These are phyloP conservation scores for Rhizomys pruinosus DNA, from an alignment of 2,113 vertebrate species.

Conservation along the genomic window DNA sequence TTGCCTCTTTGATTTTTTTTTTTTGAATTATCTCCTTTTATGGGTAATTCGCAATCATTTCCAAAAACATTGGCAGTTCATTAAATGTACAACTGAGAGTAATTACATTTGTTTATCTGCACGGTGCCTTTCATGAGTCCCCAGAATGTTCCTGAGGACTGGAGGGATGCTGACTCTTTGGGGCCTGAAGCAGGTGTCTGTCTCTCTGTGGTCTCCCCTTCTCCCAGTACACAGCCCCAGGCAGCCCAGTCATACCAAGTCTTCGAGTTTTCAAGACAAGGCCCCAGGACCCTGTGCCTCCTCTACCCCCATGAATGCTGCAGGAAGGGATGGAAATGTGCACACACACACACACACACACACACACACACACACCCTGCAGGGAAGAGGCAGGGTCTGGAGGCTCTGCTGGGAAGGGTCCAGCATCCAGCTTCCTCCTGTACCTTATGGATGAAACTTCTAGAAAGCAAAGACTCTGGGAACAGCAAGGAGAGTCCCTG, in stretches of 20 bases:
- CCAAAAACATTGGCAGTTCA: constrained; percentile 63
- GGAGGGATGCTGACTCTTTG: not conserved
- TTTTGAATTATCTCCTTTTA: constrained; percentile 64
- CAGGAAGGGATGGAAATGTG: not conserved
- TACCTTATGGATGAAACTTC: not conserved
- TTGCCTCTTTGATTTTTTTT: constrained; percentile 42
- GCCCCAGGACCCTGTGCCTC: not conserved
- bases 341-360: not conserved
- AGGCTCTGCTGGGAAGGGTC: not conserved
- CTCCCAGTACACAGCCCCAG: not conserved
- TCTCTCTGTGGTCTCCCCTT: not conserved
- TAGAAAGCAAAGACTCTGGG: not conserved
- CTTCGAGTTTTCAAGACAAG: not conserved
- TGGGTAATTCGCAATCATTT: constrained; percentile 75
- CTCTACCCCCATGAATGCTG: constrained; percentile 32
- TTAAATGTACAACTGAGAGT: constrained; percentile 59
- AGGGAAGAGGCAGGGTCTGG: not conserved
- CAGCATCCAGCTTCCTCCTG: not conserved
- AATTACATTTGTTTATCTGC: constrained; percentile 70
- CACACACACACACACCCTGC: not conserved
- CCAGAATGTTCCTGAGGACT: not conserved
- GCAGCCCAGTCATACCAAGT: not conserved
- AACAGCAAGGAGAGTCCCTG: not conserved
- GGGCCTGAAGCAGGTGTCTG: not conserved
- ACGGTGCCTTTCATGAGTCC: constrained; percentile 51